Evolutionary conservation across 1,140 invertebrate genomes (phyloP).

Genomic region (Coptotermes formosanus): DNA sequence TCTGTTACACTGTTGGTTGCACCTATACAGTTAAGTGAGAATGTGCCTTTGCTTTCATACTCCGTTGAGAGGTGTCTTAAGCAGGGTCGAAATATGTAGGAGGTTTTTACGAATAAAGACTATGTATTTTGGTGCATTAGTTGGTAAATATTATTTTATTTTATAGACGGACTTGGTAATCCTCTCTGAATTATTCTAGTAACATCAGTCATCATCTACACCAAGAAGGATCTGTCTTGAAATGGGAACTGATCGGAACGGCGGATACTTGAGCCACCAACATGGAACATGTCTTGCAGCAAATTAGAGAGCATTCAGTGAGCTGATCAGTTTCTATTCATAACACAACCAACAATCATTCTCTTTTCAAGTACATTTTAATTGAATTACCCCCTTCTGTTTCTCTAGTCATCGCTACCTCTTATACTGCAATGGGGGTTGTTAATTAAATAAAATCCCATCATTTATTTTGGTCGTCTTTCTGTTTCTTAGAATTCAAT

Average conservation of each 20-base stretch:
- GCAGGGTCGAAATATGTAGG: too few relatives aligned
- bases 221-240: neutral
- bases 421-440: neutral
- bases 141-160: too few relatives aligned
- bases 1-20: too few relatives aligned
- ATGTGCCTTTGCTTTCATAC: too few relatives aligned
- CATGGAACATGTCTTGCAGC: neutral
- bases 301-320: constrained; percentile 2
- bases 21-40: too few relatives aligned
- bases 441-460: constrained; percentile 13
- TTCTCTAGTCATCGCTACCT: neutral
- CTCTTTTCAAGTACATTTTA: neutral
- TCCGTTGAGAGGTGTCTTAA: too few relatives aligned
- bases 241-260: neutral
- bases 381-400: constrained; percentile 3
- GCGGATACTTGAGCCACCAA: neutral
- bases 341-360: neutral
- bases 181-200: neutral
- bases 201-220: neutral
- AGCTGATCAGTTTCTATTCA: neutral
- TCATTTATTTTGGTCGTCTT: neutral
- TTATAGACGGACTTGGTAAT: too few relatives aligned
- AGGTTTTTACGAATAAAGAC: too few relatives aligned
- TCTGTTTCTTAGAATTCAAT: neutral
- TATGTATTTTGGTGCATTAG: too few relatives aligned